Conservation (phyloP, 37 sponge, comb jelly and placozoan genomes). For the Beroe forskalii region DNA sequence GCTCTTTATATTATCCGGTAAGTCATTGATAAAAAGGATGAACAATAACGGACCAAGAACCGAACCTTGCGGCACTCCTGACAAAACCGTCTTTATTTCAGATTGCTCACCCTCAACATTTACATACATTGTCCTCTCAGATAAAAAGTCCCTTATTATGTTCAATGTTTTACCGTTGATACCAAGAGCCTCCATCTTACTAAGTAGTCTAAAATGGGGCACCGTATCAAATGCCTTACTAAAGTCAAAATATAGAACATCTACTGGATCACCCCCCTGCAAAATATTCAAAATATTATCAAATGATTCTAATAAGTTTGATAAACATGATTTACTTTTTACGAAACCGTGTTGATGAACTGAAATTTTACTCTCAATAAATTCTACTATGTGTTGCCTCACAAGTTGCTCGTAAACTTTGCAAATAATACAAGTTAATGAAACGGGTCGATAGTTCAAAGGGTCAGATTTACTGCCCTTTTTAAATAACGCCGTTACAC, state of each 20-base stretch:
- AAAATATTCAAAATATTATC: not conserved
- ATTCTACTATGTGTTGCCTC: not conserved
- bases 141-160: not conserved
- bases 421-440: constrained; percentile 3
- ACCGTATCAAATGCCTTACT: not conserved
- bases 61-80: not conserved
- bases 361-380: not conserved
- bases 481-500: no score
- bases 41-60: not conserved
- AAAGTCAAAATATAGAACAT: no score
- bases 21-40: not conserved
- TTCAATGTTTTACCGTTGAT: not conserved
- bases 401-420: not conserved
- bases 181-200: not conserved
- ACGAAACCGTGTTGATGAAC: not conserved
- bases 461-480: no score
- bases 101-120: not conserved
- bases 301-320: not conserved
- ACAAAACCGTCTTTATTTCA: not conserved
- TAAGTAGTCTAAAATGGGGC: not conserved
- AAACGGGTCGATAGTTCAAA: not conserved
- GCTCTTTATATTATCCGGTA: not conserved
- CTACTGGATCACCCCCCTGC: no score
- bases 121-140: not conserved
- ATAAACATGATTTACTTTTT: not conserved